A percentile compares a stretch with the other conserved stretches of the same genome.
These are phyloP conservation scores for Siphlonurus alternatus DNA, from an alignment of 2,888 invertebrate genomes.

Conservation along the genomic window DNA sequence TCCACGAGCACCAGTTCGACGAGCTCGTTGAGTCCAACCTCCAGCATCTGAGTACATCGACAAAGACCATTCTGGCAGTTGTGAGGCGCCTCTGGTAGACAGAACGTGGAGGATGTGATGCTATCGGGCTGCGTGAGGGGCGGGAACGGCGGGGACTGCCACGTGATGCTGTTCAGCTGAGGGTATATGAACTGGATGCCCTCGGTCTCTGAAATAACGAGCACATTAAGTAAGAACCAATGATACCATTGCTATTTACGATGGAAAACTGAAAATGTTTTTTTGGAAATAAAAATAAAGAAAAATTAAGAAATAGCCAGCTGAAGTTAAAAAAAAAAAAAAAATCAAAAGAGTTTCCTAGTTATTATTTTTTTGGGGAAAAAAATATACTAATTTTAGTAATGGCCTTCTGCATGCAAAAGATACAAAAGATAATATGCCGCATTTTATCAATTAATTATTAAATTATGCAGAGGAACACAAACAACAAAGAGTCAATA, in stretches of 20 bases:
- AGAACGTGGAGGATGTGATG: constrained; percentile 19
- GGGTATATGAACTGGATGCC: constrained; percentile 20
- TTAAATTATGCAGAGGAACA: too few species aligned
- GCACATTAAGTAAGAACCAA: neutral
- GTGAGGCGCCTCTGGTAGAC: constrained; percentile 17
- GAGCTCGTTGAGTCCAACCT: constrained; percentile 20
- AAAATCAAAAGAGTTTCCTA: too few species aligned
- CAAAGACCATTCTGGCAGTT: constrained; percentile 24
- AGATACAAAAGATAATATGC: too few species aligned
- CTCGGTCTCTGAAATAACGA: constrained; percentile 15
- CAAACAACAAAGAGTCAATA: too few species aligned
- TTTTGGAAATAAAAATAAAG: constrained; percentile 1
- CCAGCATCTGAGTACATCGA: constrained; percentile 24
- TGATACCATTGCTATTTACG: constrained; percentile 1
- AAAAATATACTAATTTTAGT: too few species aligned
- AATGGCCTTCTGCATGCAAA: too few species aligned
- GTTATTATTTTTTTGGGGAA: too few species aligned
- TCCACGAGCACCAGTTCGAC: constrained; percentile 29
- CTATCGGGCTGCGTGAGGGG: constrained; percentile 25
- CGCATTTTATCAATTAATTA: too few species aligned
- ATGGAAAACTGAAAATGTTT: neutral
- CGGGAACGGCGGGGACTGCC: constrained; percentile 24
- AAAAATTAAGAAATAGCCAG: too few species aligned
- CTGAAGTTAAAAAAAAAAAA: too few species aligned
- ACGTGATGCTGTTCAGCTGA: constrained; percentile 27